Conservation (phyloP, 2,113 vertebrate species). For the Pseudorectes ferrugineus region DNA sequence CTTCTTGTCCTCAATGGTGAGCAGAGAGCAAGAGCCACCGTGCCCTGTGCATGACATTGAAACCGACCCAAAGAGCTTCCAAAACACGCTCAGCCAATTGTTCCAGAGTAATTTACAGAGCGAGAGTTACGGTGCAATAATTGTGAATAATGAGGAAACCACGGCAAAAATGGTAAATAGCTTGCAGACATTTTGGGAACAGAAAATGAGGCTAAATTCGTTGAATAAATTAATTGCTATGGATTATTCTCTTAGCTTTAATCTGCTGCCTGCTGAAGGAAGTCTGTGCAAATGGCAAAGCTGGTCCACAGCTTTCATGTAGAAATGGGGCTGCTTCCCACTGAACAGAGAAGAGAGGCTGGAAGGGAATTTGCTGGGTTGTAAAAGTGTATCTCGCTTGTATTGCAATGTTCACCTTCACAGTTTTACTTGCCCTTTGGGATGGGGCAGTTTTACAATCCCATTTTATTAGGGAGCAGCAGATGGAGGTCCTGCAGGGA, state of each 20-base stretch:
- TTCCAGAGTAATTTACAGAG: background rate
- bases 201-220: conserved; percentile 42
- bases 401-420: background rate
- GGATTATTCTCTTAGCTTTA: conserved; percentile 32
- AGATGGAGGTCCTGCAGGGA: conserved; percentile 27
- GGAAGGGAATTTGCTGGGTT: background rate
- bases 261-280: conserved; percentile 34
- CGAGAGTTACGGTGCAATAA: background rate
- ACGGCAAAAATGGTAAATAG: background rate
- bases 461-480: background rate
- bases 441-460: background rate
- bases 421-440: background rate
- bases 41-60: background rate
- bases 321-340: background rate
- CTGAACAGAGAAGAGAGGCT: background rate
- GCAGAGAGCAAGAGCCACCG: background rate
- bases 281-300: conserved; percentile 10
- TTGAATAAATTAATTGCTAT: conserved; percentile 52
- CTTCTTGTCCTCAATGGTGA: background rate
- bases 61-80: background rate
- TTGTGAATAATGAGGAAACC: conserved; percentile 31
- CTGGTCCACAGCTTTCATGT: background rate
- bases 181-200: conserved; percentile 30
- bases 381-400: background rate
- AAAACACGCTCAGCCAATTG: background rate